Evolutionary conservation across 2,888 invertebrate species (phyloP).

Genomic region (Podotricha telesiphe): DNA sequence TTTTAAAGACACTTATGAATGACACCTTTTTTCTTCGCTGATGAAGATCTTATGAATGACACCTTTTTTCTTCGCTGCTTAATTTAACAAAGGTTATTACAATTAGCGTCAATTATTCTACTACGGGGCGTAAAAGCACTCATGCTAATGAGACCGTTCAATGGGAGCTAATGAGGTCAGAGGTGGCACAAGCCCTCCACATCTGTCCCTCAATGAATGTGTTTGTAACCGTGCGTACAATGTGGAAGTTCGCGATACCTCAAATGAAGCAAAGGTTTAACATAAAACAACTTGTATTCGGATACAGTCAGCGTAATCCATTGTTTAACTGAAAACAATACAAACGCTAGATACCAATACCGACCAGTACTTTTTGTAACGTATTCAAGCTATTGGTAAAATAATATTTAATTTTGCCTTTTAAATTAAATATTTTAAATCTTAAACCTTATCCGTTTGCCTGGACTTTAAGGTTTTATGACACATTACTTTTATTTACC

Average conservation of each 20-base stretch:
- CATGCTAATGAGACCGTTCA: constrained; percentile 63
- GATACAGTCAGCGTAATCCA: background rate
- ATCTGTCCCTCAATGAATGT: constrained; percentile 29
- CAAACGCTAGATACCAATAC: background rate
- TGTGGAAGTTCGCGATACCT: constrained; percentile 24
- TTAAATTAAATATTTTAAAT: too few species aligned
- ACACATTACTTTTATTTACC: too few species aligned
- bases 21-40: too few species aligned
- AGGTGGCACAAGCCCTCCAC: constrained; percentile 45
- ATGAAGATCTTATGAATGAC: background rate
- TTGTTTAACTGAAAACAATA: constrained; percentile 11
- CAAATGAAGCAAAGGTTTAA: constrained; percentile 16
- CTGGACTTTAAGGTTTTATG: too few species aligned
- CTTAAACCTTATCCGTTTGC: too few species aligned
- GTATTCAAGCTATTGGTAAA: too few species aligned
- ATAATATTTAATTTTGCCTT: too few species aligned
- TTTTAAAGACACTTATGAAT: too few species aligned
- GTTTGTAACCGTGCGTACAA: constrained; percentile 16
- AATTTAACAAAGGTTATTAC: constrained; percentile 26
- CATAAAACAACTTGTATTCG: constrained; percentile 8
- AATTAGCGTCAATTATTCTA: constrained; percentile 46
- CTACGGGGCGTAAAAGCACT: constrained; percentile 51
- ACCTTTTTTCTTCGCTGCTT: constrained; percentile 18
- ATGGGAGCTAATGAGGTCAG: constrained; percentile 62
- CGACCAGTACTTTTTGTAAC: too few species aligned